Evolutionary conservation across 1,140 invertebrate species (phyloP).

Genomic region (Ostrea edulis): DNA sequence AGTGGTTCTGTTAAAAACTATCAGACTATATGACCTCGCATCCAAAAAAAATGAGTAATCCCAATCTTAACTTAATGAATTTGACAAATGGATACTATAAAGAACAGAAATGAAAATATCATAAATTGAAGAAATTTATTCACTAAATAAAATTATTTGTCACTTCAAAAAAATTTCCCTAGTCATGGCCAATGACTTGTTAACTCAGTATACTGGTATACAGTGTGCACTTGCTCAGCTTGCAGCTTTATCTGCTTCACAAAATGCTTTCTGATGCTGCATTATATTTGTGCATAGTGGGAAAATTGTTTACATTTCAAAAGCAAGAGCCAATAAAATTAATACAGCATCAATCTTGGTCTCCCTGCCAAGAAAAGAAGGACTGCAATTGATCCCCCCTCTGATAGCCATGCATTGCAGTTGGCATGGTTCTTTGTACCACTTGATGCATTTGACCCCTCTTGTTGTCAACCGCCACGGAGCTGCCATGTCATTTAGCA

Average conservation of each 20-base stretch:
- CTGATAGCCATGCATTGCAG: neutral
- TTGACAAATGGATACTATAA: too few relatives aligned
- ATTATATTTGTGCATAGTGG: neutral
- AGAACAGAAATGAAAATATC: too few relatives aligned
- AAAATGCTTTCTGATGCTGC: neutral
- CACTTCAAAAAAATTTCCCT: too few relatives aligned
- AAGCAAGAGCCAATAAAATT: conserved; percentile 11
- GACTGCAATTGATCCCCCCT: neutral
- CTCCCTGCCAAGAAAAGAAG: neutral
- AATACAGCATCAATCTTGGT: conserved; percentile 31
- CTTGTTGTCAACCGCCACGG: neutral
- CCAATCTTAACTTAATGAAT: too few relatives aligned
- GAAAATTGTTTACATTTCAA: conserved; percentile 30
- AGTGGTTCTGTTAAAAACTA: too few relatives aligned
- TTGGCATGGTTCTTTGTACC: neutral
- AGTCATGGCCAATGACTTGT: too few relatives aligned
- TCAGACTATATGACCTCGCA: too few relatives aligned
- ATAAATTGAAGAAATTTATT: too few relatives aligned
- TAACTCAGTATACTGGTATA: too few relatives aligned
- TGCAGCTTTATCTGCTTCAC: conserved; percentile 8
- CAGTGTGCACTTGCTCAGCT: neutral
- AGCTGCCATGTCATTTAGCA: conserved; percentile 13
- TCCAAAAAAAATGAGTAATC: too few relatives aligned
- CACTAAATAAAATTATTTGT: too few relatives aligned
- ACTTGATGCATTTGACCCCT: conserved; percentile 26